Percentiles rank a stretch among this genome's conserved stretches.
Conservation (phyloP, 2,113 vertebrate species). For the Periophthalmodon schlosseri region DNA sequence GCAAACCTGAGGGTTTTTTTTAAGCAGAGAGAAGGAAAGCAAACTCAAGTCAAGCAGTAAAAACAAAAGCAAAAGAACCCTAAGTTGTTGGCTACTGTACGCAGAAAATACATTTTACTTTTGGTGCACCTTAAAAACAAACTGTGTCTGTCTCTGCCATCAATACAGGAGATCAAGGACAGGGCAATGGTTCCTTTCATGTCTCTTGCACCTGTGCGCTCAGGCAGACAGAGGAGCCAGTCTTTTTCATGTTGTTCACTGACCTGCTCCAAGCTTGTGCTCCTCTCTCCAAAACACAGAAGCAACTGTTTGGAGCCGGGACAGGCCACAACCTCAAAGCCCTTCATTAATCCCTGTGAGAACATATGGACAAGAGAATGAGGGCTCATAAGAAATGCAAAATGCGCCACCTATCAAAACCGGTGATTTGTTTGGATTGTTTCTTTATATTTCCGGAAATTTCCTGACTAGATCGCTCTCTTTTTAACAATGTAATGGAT, state of each 20-base stretch:
- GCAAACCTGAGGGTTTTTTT: no score
- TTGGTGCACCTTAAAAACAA: not conserved
- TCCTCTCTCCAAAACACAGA: slow-evolving; percentile 52
- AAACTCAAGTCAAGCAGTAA: no score
- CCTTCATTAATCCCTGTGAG: slow-evolving; percentile 48
- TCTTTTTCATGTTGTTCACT: slow-evolving; percentile 60
- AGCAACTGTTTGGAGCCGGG: slow-evolving; percentile 39
- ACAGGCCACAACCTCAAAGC: slow-evolving; percentile 12
- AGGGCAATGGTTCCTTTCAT: slow-evolving; percentile 43
- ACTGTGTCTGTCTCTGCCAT: slow-evolving; percentile 20
- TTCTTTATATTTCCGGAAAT: no score
- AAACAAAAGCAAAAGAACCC: not conserved
- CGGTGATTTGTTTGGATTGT: no score
- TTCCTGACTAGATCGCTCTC: no score
- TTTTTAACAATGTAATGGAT: no score
- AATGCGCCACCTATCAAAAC: not conserved
- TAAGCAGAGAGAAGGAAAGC: no score
- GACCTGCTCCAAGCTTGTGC: slow-evolving; percentile 49
- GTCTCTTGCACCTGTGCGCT: slow-evolving; percentile 55
- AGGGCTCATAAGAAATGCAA: not conserved
- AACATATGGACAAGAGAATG: slow-evolving; percentile 25
- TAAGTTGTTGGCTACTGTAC: slow-evolving; percentile 2
- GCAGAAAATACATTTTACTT: not conserved
- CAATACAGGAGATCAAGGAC: slow-evolving; percentile 24
- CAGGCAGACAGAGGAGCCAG: slow-evolving; percentile 51